Percentiles rank a stretch among this genome's conserved stretches.
phyloP scores from a whole-genome alignment of 1,140 invertebrate genomes.

The Ceratosolen solmsi region DNA sequence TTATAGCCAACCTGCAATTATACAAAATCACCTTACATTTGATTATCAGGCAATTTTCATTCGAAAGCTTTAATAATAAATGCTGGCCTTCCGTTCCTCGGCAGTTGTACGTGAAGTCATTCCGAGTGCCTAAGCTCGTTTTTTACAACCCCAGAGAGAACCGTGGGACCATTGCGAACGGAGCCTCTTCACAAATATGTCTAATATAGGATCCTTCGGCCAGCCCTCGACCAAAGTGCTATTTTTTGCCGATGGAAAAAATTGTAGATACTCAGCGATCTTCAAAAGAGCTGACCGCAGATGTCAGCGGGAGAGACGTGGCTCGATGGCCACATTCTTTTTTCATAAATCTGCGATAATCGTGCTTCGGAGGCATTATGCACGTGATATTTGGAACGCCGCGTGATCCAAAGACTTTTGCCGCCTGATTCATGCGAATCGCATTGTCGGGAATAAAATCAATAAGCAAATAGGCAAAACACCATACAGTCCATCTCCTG shows the following conservation, averaged over 20 bases:
- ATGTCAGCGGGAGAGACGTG: neutral
- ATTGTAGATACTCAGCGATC: neutral
- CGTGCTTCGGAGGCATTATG: neutral
- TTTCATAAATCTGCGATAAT: constrained; percentile 1
- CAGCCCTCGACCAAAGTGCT: neutral
- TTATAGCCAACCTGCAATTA: neutral
- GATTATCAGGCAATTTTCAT: neutral
- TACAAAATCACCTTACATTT: neutral
- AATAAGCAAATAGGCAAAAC: neutral
- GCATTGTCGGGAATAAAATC: neutral
- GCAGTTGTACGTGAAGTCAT: neutral
- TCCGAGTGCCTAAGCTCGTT: constrained; percentile 8
- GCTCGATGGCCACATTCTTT: neutral
- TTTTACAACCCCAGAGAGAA: constrained; percentile 29
- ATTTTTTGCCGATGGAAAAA: constrained; percentile 23
- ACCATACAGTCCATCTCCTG: too few species aligned
- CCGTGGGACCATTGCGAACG: constrained; percentile 9
- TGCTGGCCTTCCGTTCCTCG: neutral
- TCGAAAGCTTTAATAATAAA: neutral
- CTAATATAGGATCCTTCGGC: neutral
- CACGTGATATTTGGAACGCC: neutral
- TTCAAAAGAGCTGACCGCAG: constrained; percentile 17
- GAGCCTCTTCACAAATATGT: constrained; percentile 13
- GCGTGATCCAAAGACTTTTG: neutral
- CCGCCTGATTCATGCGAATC: neutral